Base-by-base conservation (phyloP, 2,888 invertebrate species). In the Lepidonotus clava region DNA sequence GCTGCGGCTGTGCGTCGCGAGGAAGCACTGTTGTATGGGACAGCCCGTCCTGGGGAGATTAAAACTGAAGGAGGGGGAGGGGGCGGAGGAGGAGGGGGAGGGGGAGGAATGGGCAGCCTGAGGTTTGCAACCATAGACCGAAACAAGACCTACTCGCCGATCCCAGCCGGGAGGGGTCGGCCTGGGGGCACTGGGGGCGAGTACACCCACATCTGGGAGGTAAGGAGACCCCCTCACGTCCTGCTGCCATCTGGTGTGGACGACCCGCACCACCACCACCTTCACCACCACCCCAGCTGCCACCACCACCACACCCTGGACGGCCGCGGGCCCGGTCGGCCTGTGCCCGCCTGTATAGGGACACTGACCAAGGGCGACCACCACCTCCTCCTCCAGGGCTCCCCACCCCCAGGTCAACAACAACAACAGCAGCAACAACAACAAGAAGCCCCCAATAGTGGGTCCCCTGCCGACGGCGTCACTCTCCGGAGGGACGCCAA, bases 151-250 rank as follows among this genome's bases (percentile, higher is more conserved):
- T 85, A 85, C 51, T 85, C 85, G 1, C 85, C 67, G 8, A 85
- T 85, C 46, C 46, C 67, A 21, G 85, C 66, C 36, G 46, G 71
- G n/a, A n/a, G 61, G 21, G 66, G 85, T 6, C 21, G 66, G 40
- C 38, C 85, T 14, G 66, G 66, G 14, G 51, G 46, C 24, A 34
- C 53, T 24, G 85, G 85, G 21, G 85, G 85, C 11, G 85, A 85
- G 53, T 85, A 85, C 85, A 85, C 85, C 6, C 85, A 85, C 46
- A 85, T 85, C 18, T 85, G 85, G 85, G 85, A 85, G 76, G 85
- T 85, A 46, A 40, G 85, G 41, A 14, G 85, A 0, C 85, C 85
- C 0, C 46, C 46, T 1, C 46, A 46, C 8, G 46, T 66, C 34
- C 46, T 71, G 21, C 36, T 84, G n/a, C 56, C 84, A 21, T 61